Evolutionary conservation across 1,140 invertebrate genomes (phyloP).

Genomic region (Lithobius niger): DNA sequence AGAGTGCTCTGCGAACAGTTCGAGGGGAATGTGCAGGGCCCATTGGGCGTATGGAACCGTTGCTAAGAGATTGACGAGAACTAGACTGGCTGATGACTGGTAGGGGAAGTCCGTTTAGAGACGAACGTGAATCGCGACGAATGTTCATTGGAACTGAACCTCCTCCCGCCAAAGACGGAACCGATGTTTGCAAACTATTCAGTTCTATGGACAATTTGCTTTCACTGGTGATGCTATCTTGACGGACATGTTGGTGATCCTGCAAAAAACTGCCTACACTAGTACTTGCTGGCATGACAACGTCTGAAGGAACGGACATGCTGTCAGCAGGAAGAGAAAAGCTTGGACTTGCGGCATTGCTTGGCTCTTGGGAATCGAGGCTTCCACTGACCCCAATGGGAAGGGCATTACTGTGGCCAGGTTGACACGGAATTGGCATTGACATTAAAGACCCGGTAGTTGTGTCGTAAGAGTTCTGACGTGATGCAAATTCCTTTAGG

Average conservation of each 20-base stretch:
- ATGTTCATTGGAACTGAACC: conserved; percentile 16
- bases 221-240: not conserved
- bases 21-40: conserved; percentile 42
- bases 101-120: not conserved
- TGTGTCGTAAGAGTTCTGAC: conserved; percentile 4
- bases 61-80: conserved; percentile 7
- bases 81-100: not conserved
- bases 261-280: conserved; percentile 15
- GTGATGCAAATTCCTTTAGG: conserved; percentile 2
- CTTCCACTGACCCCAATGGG: too few species aligned
- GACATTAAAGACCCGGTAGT: conserved; percentile 1
- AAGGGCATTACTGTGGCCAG: not conserved
- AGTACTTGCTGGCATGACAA: conserved; percentile 24
- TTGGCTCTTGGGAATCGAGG: not conserved
- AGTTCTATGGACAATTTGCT: conserved; percentile 6
- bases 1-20: conserved; percentile 46
- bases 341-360: not conserved
- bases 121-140: conserved; percentile 12
- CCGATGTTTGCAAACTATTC: not conserved
- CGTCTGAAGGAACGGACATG: not conserved
- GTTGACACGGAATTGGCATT: not conserved
- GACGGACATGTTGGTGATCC: conserved; percentile 6
- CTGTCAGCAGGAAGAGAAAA: not conserved
- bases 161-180: conserved; percentile 13
- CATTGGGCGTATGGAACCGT: conserved; percentile 39